These are phyloP conservation scores for Lampris megalopsis DNA, from an alignment of 2,113 vertebrate genomes.

Conservation along the genomic window DNA sequence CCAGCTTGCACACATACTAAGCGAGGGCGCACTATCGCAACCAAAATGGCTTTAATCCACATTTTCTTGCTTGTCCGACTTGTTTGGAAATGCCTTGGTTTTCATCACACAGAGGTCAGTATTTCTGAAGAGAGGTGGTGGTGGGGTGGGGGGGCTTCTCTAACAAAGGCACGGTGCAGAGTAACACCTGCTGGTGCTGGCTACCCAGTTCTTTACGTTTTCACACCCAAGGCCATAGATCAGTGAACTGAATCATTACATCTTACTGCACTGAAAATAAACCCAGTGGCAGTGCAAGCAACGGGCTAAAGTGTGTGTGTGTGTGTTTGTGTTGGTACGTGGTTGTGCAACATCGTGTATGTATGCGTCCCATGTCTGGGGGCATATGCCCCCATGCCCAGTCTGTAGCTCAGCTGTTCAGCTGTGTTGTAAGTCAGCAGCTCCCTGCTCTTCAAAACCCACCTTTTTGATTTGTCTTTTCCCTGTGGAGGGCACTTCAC, in stretches of 20 bases:
- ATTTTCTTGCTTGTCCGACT: neutral
- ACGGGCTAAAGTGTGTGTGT: neutral
- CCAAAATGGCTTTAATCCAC: neutral
- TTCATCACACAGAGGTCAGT: neutral
- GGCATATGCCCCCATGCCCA: neutral
- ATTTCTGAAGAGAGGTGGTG: constrained; percentile 12
- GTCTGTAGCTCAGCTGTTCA: too few species aligned
- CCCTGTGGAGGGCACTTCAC: constrained; percentile 17
- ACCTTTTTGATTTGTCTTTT: constrained; percentile 14
- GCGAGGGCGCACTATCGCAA: neutral
- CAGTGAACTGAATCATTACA: constrained; percentile 53
- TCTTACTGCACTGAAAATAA: neutral
- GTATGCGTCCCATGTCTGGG: neutral
- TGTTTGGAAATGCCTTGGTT: neutral
- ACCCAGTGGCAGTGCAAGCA: constrained; percentile 6
- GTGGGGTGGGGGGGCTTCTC: constrained; percentile 6
- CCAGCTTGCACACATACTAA: neutral
- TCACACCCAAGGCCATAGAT: constrained; percentile 6
- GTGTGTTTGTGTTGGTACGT: neutral
- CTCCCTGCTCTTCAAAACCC: constrained; percentile 18
- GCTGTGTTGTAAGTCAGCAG: constrained; percentile 41
- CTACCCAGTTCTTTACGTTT: constrained; percentile 2
- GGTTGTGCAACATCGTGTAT: constrained; percentile 7
- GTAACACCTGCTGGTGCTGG: constrained; percentile 10
- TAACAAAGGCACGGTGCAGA: constrained; percentile 9